Evolutionary conservation across 2,797 vertebrate genomes (phyloP).

Genomic region (Parauchenoglanis ngamensis): DNA sequence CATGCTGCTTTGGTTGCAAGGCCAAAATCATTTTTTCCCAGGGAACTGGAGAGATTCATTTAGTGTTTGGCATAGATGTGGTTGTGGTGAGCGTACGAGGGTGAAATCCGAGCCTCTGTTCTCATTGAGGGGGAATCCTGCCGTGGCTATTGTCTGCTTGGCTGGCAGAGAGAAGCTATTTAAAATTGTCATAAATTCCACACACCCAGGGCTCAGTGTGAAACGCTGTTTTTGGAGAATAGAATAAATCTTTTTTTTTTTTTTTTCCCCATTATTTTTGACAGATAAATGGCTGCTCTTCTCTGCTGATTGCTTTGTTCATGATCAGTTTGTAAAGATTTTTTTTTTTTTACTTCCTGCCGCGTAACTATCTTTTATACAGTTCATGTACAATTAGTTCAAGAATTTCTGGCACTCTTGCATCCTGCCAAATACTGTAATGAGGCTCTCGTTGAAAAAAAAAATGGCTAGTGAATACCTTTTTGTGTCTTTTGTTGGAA

Average conservation of each 20-base stretch:
- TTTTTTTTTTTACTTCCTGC: not conserved
- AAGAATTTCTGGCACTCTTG: slow-evolving; percentile 20
- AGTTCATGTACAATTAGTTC: not conserved
- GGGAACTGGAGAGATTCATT: slow-evolving; percentile 35
- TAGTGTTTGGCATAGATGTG: slow-evolving; percentile 41
- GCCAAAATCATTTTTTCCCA: slow-evolving; percentile 23
- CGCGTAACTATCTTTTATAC: slow-evolving; percentile 1
- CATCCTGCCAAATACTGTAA: slow-evolving; percentile 4
- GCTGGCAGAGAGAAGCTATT: slow-evolving; percentile 48
- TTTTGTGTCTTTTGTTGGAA: slow-evolving; percentile 24
- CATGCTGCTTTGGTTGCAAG: slow-evolving; percentile 2
- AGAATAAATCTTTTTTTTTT: slow-evolving; percentile 16
- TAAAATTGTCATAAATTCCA: slow-evolving; percentile 53
- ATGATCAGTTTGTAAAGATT: not conserved
- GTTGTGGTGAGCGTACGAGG: slow-evolving; percentile 36
- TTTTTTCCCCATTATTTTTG: not conserved
- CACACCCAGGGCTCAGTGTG: slow-evolving; percentile 40
- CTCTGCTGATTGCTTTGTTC: slow-evolving; percentile 11
- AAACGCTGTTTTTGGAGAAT: slow-evolving; percentile 27
- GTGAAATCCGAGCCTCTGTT: slow-evolving; percentile 51
- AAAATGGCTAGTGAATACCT: slow-evolving; percentile 3
- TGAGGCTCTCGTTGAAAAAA: not conserved
- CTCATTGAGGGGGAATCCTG: slow-evolving; percentile 50
- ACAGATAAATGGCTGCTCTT: slow-evolving; percentile 3
- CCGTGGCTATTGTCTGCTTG: slow-evolving; percentile 54